Evolutionary conservation across 2,797 vertebrate genomes (phyloP).

Genomic region (Oreortyx pictus): DNA sequence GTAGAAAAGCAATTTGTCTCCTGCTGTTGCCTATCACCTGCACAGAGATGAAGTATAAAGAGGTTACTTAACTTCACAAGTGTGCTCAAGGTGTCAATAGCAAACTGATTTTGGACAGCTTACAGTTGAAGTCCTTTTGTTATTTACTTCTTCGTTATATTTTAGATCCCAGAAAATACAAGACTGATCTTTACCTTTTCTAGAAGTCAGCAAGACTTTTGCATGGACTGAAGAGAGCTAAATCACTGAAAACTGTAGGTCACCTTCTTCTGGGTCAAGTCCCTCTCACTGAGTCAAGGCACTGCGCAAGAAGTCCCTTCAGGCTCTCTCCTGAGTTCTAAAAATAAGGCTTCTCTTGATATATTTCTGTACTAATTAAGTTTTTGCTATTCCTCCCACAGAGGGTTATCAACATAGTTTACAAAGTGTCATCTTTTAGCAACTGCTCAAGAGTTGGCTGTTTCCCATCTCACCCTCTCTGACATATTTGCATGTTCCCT

Average conservation of each 20-base stretch:
- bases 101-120: not conserved
- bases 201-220: not conserved
- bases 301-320: not conserved
- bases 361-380: conserved; percentile 86
- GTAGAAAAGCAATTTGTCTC: not conserved
- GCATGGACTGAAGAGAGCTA: not conserved
- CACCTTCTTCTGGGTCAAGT: not conserved
- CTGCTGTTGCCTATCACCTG: not conserved
- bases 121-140: not conserved
- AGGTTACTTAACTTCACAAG: not conserved
- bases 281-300: not conserved
- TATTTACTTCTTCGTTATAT: not conserved
- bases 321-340: not conserved
- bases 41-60: not conserved
- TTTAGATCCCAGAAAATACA: not conserved
- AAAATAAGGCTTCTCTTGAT: conserved; percentile 72
- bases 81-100: not conserved
- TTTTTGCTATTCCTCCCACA: conserved; percentile 76
- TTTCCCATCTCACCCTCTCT: not conserved
- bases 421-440: conserved; percentile 86
- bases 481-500: conserved; percentile 38
- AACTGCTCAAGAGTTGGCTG: conserved; percentile 77
- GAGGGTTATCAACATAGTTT: conserved; percentile 84
- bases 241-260: not conserved
- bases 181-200: not conserved